phyloP scores from a whole-genome alignment of 2,797 vertebrate genomes.

The Oreonectes daqikongensis region DNA sequence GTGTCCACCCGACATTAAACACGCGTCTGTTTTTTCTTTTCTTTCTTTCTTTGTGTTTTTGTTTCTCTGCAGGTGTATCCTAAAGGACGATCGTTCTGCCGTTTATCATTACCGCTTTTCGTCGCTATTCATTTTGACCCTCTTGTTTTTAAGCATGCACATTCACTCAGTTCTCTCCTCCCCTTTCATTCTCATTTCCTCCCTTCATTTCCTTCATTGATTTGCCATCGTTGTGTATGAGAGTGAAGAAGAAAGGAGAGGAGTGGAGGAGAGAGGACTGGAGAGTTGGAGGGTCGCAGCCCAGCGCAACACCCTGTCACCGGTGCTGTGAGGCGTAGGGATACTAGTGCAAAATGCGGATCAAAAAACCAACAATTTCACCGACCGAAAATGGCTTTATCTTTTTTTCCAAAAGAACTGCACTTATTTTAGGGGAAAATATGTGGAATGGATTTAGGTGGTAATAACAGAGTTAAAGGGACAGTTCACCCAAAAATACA shows the following conservation, averaged over 20 bases:
- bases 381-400: not conserved
- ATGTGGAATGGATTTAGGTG: not conserved
- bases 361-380: not conserved
- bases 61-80: constrained; percentile 77
- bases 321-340: constrained; percentile 48
- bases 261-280: constrained; percentile 65
- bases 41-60: constrained; percentile 68
- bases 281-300: constrained; percentile 55
- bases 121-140: constrained; percentile 28
- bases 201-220: constrained; percentile 66
- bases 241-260: constrained; percentile 68
- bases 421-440: not conserved
- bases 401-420: not conserved
- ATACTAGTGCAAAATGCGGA: constrained; percentile 27
- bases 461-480: no score
- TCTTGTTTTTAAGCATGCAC: constrained; percentile 61
- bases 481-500: no score
- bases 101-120: constrained; percentile 47
- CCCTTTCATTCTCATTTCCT: constrained; percentile 60
- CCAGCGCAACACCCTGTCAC: constrained; percentile 33
- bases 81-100: constrained; percentile 68
- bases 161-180: constrained; percentile 58
- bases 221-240: constrained; percentile 73
- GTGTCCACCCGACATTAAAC: constrained; percentile 62
- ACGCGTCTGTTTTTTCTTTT: constrained; percentile 58